Evolutionary conservation across 1,140 invertebrate species (phyloP), one percentile per base, ranked within the genome.

Genomic region (Anastrepha ludens): DNA sequence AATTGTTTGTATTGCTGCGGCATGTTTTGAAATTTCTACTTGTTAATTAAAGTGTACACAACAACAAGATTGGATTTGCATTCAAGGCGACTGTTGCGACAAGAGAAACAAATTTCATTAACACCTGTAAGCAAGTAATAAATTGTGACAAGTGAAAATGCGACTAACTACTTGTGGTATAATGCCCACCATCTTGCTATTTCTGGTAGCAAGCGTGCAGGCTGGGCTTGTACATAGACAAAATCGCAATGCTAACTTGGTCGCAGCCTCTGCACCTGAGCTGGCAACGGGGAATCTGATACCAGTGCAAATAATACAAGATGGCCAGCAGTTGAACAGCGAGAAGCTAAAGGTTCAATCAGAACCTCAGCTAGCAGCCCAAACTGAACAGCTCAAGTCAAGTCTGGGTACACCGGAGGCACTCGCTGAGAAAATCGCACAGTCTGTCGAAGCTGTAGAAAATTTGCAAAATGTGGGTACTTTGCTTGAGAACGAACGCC

Each of bases 61-160:
- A 74, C n/a, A 15, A 3, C 74, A 55, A 15, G 4, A 81, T 58
- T 29, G 74, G 9, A 58, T 81, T 81, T 81, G 74, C 74, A 81
- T 81, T 50, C 47, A 81, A 81, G 47, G 47, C 50, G n/a, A 13
- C 29, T 81, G 74, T 81, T 55, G 17, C 5, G 20, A 55, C 39
- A 55, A 67, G 3, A 29, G 29, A 50, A 1, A 55, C 5, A 55
- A 81, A n/a, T 13, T 50, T 81, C 41, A 81, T 81, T 55, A 81
- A 55, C 74, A 81, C 74, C 67, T 81, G 47, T 50, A 1, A 81
- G 13, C 74, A 13, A 86, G 29, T n/a, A 11, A 1, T 7, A 85
- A 39, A 58, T 58, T 39, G 81, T 29, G 81, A 59, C 81, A 86
- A 86, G 58, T 86, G 62, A 87, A 87, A 87, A 87, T 87, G 86